These are phyloP conservation scores for Chloroceryle aenea DNA, from an alignment of 2,113 vertebrate genomes.

Conservation along the genomic window DNA sequence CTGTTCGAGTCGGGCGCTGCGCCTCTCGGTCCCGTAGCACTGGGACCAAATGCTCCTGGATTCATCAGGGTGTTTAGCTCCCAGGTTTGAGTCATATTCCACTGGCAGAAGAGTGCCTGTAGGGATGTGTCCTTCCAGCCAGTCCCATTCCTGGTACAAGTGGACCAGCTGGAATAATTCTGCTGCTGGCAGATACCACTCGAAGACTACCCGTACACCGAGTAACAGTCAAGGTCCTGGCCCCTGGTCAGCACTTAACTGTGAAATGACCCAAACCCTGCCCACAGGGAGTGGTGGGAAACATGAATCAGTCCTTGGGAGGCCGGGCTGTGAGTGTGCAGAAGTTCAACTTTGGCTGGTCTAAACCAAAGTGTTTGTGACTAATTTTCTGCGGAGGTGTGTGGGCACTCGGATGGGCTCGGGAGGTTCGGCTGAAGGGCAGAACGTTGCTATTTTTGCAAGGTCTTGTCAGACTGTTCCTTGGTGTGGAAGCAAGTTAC, in stretches of 20 bases:
- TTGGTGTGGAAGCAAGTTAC: not conserved
- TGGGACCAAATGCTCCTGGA: not conserved
- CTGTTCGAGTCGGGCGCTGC: not conserved
- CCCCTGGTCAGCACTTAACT: not conserved
- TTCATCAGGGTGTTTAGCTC: rapidly evolving
- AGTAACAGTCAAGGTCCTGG: not conserved
- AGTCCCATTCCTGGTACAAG: not conserved
- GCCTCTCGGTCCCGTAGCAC: not conserved
- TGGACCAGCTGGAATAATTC: not conserved
- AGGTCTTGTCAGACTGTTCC: not conserved
- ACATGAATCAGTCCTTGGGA: not conserved
- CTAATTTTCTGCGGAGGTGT: not conserved
- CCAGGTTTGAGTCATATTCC: too few relatives aligned
- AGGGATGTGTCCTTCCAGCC: not conserved
- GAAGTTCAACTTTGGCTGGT: not conserved
- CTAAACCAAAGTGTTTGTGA: not conserved
- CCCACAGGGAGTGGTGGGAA: rapidly evolving
- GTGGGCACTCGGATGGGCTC: not conserved
- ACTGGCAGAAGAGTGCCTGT: not conserved
- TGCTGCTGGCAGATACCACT: not conserved
- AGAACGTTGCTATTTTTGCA: not conserved
- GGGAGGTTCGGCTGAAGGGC: not conserved
- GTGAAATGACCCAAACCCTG: not conserved
- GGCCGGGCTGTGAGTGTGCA: not conserved
- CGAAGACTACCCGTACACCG: rapidly evolving